Conservation (phyloP, 2,797 vertebrate genomes). For the Pangasius mekongensis region DNA sequence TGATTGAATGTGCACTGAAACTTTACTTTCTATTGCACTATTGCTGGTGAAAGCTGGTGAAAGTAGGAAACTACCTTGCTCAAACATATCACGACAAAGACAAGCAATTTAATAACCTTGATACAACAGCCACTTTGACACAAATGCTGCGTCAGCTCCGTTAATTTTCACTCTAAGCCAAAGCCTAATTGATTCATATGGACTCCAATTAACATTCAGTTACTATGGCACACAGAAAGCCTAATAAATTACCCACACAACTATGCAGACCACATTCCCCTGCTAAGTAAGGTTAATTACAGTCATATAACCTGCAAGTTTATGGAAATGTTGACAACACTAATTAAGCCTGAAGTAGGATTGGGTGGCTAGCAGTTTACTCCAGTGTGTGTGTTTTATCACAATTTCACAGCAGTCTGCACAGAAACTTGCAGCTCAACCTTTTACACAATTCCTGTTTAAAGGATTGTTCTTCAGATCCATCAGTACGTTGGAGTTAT, state of each 20-base stretch:
- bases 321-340: constrained; percentile 70
- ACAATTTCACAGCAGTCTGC: neutral
- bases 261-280: constrained; percentile 59
- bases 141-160: constrained; percentile 34
- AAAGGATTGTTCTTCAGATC: neutral
- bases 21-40: neutral
- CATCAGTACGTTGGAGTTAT: neutral
- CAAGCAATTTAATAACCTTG: neutral
- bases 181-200: constrained; percentile 74
- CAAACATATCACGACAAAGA: neutral
- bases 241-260: constrained; percentile 60
- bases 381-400: constrained; percentile 17
- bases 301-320: constrained; percentile 70
- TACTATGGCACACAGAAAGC: constrained; percentile 53
- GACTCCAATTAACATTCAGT: constrained; percentile 72
- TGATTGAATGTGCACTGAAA: neutral
- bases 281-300: constrained; percentile 78
- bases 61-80: neutral
- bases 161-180: constrained; percentile 70
- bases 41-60: neutral
- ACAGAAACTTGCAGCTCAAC: neutral
- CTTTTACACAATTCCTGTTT: neutral
- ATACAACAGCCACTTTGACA: constrained; percentile 5
- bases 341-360: constrained; percentile 68
- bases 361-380: constrained; percentile 36